Evolutionary conservation across 2,888 invertebrate genomes (phyloP).

Genomic region (Sesia bembeciformis): DNA sequence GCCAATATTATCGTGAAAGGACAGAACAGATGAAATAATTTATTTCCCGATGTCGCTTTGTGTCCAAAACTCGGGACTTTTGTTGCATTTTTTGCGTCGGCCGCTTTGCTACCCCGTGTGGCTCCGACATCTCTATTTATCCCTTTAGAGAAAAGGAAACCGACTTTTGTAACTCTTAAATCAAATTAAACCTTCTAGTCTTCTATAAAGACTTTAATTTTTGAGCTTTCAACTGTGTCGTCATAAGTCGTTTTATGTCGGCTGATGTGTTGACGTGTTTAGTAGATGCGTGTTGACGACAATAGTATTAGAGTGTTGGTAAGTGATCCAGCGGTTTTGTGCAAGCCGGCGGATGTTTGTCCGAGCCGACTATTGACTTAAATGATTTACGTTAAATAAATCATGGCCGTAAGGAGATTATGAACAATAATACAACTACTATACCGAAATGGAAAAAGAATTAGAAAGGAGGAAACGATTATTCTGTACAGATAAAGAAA

Average conservation of each 20-base stretch:
- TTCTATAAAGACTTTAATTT: background rate
- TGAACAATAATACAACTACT: conserved; percentile 4
- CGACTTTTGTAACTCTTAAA: conserved; percentile 27
- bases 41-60: conserved; percentile 71
- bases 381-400: conserved; percentile 56
- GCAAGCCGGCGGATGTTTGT: conserved; percentile 36
- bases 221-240: conserved; percentile 1
- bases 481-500: too few relatives aligned
- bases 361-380: conserved; percentile 32
- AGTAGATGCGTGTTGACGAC: conserved; percentile 61
- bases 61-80: conserved; percentile 65
- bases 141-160: conserved; percentile 52
- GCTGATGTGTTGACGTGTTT: conserved; percentile 29
- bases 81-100: conserved; percentile 63
- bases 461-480: too few relatives aligned
- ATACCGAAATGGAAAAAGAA: too few relatives aligned
- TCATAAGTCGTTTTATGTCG: conserved; percentile 19
- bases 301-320: conserved; percentile 64
- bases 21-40: conserved; percentile 72
- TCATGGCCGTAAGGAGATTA: conserved; percentile 46
- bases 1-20: conserved; percentile 73
- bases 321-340: conserved; percentile 58
- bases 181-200: background rate
- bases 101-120: conserved; percentile 56
- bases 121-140: conserved; percentile 65